Base-by-base conservation (phyloP, 1,140 invertebrate genomes). In the Mya arenaria region DNA sequence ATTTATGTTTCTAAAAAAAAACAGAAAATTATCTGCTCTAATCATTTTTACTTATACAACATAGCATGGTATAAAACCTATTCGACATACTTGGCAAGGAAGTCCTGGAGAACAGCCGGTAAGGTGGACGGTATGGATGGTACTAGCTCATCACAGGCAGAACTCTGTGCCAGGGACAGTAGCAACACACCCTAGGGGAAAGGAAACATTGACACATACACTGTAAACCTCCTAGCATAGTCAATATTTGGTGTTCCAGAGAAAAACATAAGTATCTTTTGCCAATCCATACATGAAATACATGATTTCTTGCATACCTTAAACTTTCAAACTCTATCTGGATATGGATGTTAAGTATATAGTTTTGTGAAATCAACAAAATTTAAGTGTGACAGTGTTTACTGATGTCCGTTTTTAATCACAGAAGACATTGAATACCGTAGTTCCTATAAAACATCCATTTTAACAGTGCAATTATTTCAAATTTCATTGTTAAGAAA, bases 101-200 rank as follows among this genome's bases (percentile, higher is more conserved):
- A 97, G 90, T 96, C 95, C 82, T 94, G 94, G 73, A 97, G 93
- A 84, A 96, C 94, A 56, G 92, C 88, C 36, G 94, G 94, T 37
- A 95, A 89, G 32, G 30, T 36, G 39, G 39, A 15, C 23, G 77
- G 77, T 1, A 95, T 89, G 23, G 90, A 19, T 17, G 94, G 91
- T 62, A 94, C 80, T 25, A 81, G 65, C 13, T 87, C 85, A 34
- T 85, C 83, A 23, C 89, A 68, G 62, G 52, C 36, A 37, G 88
- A 32, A 32, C 90, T 90, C 23, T 83, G 44, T 30, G 84, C 79
- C 36, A 93, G 73, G 28, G 90, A 91, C 44, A 92, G 83, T 36
- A 93, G 52, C n/a, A 92, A 63, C 25, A 91, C 48, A 37, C 92
- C 92, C 88, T 91, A 79, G n/a, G 84, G 48, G 3, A 63, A n/a